Percentiles rank a stretch among this genome's conserved stretches.
These are phyloP conservation scores for Balanococcus diminutus DNA, from an alignment of 2,888 invertebrate genomes.

Conservation along the genomic window DNA sequence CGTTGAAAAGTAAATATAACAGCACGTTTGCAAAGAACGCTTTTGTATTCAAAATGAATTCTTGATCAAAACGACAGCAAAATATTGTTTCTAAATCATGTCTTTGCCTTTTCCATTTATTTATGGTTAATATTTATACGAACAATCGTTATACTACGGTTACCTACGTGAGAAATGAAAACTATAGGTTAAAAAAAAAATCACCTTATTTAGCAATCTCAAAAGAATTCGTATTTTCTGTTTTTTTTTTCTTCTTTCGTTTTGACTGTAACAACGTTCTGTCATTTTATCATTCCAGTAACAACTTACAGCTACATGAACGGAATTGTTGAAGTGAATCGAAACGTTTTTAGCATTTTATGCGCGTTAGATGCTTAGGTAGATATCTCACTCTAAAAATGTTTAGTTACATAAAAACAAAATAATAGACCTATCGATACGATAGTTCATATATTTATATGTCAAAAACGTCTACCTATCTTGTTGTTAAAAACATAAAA, in stretches of 20 bases:
- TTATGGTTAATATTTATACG: slow-evolving; percentile 16
- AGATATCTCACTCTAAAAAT: too few species aligned
- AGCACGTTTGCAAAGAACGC: not conserved
- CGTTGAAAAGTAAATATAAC: slow-evolving; percentile 5
- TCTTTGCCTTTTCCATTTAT: slow-evolving; percentile 34
- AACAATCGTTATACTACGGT: slow-evolving; percentile 29
- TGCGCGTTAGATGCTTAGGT: too few species aligned
- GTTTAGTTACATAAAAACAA: too few species aligned
- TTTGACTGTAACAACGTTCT: not conserved
- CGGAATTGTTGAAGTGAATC: not conserved
- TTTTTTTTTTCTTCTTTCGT: not conserved
- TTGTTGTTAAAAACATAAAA: too few species aligned
- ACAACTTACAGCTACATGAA: not conserved
- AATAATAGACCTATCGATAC: too few species aligned
- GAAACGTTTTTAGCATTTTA: not conserved
- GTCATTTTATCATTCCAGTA: slow-evolving; percentile 16
- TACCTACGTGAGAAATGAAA: slow-evolving; percentile 21
- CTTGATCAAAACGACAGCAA: not conserved
- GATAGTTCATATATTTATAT: too few species aligned
- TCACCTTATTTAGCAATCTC: slow-evolving; percentile 19
- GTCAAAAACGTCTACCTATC: too few species aligned
- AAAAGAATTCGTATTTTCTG: not conserved
- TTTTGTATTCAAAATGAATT: slow-evolving; percentile 32
- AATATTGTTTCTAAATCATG: slow-evolving; percentile 31
- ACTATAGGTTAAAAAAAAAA: not conserved